These are phyloP conservation scores for Carposina sasakii DNA, from an alignment of 1,140 invertebrate species.

Conservation along the genomic window DNA sequence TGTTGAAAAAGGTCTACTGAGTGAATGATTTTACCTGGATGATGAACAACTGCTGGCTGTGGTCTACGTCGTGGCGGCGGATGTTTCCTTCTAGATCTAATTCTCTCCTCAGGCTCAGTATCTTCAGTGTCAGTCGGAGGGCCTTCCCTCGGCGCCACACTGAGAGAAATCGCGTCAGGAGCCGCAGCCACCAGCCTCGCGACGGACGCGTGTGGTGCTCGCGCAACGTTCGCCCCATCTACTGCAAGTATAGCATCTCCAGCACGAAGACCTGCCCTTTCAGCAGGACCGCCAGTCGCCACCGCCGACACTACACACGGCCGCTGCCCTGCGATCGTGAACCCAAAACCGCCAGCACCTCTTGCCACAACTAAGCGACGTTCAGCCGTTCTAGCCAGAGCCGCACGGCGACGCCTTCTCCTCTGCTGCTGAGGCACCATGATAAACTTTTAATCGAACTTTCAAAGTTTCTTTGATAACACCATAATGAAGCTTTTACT, in stretches of 20 bases:
- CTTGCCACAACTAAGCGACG: constrained; percentile 89
- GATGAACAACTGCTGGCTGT: constrained; percentile 49
- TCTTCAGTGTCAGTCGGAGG: constrained; percentile 61
- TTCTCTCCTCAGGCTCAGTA: constrained; percentile 57
- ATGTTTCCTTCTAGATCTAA: constrained; percentile 48
- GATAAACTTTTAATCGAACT: constrained; percentile 21
- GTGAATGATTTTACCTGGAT: constrained; percentile 52
- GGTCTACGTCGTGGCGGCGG: constrained; percentile 54
- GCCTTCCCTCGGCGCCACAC: constrained; percentile 51
- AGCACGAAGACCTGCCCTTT: constrained; percentile 84
- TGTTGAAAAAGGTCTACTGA: too few species aligned
- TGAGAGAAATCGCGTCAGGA: constrained; percentile 76
- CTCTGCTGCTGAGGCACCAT: constrained; percentile 78
- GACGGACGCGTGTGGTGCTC: constrained; percentile 93
- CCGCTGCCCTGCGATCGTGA: constrained; percentile 61
- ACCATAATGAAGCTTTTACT: too few species aligned
- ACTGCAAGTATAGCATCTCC: constrained; percentile 95
- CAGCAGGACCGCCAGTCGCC: constrained; percentile 63
- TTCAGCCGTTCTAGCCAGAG: constrained; percentile 78
- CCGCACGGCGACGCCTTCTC: constrained; percentile 84
- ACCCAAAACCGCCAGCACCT: constrained; percentile 79
- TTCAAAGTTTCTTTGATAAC: too few species aligned
- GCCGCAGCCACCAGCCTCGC: constrained; percentile 91
- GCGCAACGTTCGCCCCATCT: constrained; percentile 90
- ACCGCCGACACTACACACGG: constrained; percentile 63